Evolutionary conservation across 2,113 vertebrate species (phyloP), one percentile per base, ranked within the genome.

Genomic region (Mirza zaza): DNA sequence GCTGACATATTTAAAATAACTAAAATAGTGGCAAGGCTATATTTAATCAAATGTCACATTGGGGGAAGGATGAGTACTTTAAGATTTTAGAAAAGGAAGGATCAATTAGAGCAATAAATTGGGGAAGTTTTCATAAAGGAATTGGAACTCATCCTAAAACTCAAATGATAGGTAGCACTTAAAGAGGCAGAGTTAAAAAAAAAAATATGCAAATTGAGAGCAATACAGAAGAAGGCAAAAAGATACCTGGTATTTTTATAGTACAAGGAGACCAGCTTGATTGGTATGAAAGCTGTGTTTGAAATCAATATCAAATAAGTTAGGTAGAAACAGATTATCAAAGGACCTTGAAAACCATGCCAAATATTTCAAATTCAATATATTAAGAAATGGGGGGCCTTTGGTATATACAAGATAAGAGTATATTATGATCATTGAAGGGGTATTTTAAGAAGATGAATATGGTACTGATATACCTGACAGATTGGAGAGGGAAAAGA

Each of bases 241-340:
- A 92, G 27, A 92, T 93, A 57, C 12, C 36, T 84, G 63, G 32
- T 83, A 76, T 88, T 97, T 97, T 82, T 77, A 79, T 82, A 86
- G 1, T 36, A 86, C 7, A 83, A 63, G 61, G 50, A 94, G 27
- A 63, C 5, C 1, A 95, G 21, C 21, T 87, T 63, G 70, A 94
- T 52, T 95, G n/a, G 15, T 23, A 50, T 81, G 89, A 25, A 85
- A 90, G 15, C 32, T 5, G 68, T 76, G 34, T 70, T 79, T 87
- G 89, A 96, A 27, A 91, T 95, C 34, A 93, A 48, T 71, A 91
- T 67, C 96, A 95, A 82, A 71, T 82, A 91, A 89, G 61, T 86
- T 89, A 50, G 23, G 12, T 65, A 67, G 18, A 50, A 21, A 6
- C 48, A 97, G 6, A 80, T 90, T 76, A 52, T 87, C n/a, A 92